Evolutionary conservation across 2,113 vertebrate genomes (phyloP), one percentile per base, ranked within the genome.

Genomic region (Sylvia atricapilla): DNA sequence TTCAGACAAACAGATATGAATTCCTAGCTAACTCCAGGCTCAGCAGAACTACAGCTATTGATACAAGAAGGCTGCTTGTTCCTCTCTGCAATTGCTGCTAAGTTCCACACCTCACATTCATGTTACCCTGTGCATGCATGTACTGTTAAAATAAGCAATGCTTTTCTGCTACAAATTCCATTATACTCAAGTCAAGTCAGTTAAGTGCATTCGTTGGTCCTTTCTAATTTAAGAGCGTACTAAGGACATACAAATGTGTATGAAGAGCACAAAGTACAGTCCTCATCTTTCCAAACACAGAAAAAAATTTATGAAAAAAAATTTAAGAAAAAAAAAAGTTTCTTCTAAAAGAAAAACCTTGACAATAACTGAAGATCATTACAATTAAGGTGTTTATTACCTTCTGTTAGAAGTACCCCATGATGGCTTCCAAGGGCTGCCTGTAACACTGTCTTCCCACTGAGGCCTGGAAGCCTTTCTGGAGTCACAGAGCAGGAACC

Each of bases 351-450:
- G 24, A 92, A 63, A 49, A 56, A 62, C 33, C 23, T 8, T 44
- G 11, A 47, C 13, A 78, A 6, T 27, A 82, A 41, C 25, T 59
- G 2, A 31, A 50, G 23, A 24, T 27, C 0, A 6, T 74, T 11
- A 53, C 46, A 83, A 55, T 43, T 5, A 24, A 21, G 33, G 80
- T 50, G 37, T 27, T 83, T 12, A 50, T 59, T 98, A 99, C 99
- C 99, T 97, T 99, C 99, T 52, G 99, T 98, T 89, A 99, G 97
- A 77, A 99, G 98, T 44, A 99, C 95, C 2, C 98, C 99, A 80
- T 99, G 99, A 41, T 95, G 97, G 30, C 94, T 84, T 53, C 99
- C 99, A 56, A 99, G 98, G 30, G 99, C 98, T 10, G 98, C 99
- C 89, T 99, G 99, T 27, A 99, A 96, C 46, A 99, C 99, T 1